Conservation (phyloP, 2,888 invertebrate genomes). For the Chorisops tibialis region DNA sequence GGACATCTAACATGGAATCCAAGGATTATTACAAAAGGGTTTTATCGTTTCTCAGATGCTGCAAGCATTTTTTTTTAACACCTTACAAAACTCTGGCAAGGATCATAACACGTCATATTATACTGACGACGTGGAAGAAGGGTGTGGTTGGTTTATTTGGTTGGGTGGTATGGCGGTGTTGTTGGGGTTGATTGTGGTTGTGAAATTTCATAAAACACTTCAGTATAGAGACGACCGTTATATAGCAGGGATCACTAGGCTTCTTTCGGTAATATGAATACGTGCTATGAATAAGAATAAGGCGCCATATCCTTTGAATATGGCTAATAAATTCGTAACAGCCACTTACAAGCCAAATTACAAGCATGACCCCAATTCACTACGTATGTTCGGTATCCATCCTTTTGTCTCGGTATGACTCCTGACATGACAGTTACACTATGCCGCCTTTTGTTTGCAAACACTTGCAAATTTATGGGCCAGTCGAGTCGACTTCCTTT, state of each 20-base stretch:
- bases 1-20: no score
- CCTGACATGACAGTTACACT: no score
- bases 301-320: not conserved
- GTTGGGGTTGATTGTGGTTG: not conserved
- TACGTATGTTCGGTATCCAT: no score
- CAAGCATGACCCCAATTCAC: not conserved
- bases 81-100: no score
- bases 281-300: constrained; percentile 17
- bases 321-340: constrained; percentile 20
- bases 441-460: not conserved
- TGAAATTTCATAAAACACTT: not conserved
- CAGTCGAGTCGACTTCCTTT: not conserved
- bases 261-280: constrained; percentile 1
- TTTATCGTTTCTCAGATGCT: no score
- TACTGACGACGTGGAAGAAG: not conserved
- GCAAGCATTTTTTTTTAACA: no score
- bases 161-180: not conserved
- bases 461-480: not conserved
- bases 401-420: no score
- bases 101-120: not conserved
- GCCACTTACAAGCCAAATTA: constrained; percentile 17
- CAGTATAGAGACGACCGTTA: no score
- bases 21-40: no score
- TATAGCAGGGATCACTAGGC: not conserved
- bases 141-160: not conserved